These are phyloP conservation scores for Zosterops lateralis DNA, from an alignment of 2,113 vertebrate species.

Conservation along the genomic window DNA sequence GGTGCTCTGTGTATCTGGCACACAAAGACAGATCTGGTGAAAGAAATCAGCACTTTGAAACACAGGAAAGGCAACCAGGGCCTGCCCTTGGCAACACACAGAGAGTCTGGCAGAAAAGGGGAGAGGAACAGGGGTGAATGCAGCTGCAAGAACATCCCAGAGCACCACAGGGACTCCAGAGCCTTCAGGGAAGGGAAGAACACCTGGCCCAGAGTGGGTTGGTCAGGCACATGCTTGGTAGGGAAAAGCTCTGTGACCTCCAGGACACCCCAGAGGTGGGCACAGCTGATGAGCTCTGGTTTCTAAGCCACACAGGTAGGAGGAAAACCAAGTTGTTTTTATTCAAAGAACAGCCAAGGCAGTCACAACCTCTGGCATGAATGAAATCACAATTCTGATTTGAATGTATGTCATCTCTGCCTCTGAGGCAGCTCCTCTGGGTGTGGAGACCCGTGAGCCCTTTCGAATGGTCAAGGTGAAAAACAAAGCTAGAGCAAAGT, in stretches of 20 bases:
- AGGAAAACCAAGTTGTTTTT: background rate
- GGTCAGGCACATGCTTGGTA: background rate
- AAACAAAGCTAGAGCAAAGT: background rate
- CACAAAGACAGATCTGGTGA: background rate
- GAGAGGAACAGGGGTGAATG: background rate
- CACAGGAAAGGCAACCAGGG: background rate
- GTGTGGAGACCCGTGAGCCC: background rate
- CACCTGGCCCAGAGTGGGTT: accelerated
- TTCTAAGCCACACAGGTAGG: background rate
- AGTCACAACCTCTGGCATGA: background rate
- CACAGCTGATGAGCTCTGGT: background rate
- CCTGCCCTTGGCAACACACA: background rate
- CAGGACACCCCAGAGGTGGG: background rate
- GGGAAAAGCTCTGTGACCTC: accelerated
- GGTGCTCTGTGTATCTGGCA: accelerated
- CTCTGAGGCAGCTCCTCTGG: background rate
- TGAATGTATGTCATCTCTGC: background rate
- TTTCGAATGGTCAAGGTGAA: background rate
- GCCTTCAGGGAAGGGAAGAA: background rate
- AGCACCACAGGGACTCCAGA: background rate
- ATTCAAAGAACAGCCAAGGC: background rate
- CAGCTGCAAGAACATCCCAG: background rate
- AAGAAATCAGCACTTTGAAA: background rate
- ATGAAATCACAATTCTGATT: background rate
- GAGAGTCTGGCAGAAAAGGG: background rate